phyloP scores from a whole-genome alignment of 2,797 vertebrate genomes.

The Coreius guichenoti region DNA sequence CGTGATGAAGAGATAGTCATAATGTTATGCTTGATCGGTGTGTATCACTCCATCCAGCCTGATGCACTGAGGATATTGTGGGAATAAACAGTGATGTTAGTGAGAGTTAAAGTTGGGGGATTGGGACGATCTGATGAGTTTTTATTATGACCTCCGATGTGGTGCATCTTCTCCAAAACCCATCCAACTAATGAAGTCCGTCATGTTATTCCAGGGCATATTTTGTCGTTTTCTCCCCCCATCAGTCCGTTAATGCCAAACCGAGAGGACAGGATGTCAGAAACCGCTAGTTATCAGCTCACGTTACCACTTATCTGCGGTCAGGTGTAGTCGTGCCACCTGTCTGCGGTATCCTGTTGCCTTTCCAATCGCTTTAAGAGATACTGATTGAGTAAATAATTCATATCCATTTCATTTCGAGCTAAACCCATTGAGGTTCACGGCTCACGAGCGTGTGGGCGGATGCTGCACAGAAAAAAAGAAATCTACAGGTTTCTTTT shows the following conservation, averaged over 20 bases:
- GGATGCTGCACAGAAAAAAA: not conserved
- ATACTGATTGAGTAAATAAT: slow-evolving; percentile 81
- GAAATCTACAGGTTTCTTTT: not conserved
- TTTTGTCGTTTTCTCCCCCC: not conserved
- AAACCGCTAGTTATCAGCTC: slow-evolving; percentile 79
- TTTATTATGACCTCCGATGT: too few relatives aligned
- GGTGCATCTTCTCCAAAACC: not conserved
- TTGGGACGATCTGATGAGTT: not conserved
- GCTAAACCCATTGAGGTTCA: slow-evolving; percentile 45
- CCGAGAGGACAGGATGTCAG: slow-evolving; percentile 69
- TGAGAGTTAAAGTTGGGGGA: not conserved
- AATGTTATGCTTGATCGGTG: too few relatives aligned
- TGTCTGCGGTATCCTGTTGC: slow-evolving; percentile 81
- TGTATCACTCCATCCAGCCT: slow-evolving; percentile 7
- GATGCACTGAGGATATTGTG: not conserved
- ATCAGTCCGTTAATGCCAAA: slow-evolving; percentile 52
- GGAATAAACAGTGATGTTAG: slow-evolving; percentile 2
- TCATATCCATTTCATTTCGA: slow-evolving; percentile 76
- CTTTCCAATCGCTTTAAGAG: slow-evolving; percentile 83
- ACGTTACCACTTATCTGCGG: slow-evolving; percentile 80
- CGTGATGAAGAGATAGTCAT: too few relatives aligned
- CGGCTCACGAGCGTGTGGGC: slow-evolving; percentile 2
- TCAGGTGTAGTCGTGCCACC: slow-evolving; percentile 75
- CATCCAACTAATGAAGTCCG: not conserved
- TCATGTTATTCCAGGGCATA: not conserved